These are phyloP conservation scores for Plutomurus gul DNA, from an alignment of 1,140 invertebrate genomes.

Conservation along the genomic window DNA sequence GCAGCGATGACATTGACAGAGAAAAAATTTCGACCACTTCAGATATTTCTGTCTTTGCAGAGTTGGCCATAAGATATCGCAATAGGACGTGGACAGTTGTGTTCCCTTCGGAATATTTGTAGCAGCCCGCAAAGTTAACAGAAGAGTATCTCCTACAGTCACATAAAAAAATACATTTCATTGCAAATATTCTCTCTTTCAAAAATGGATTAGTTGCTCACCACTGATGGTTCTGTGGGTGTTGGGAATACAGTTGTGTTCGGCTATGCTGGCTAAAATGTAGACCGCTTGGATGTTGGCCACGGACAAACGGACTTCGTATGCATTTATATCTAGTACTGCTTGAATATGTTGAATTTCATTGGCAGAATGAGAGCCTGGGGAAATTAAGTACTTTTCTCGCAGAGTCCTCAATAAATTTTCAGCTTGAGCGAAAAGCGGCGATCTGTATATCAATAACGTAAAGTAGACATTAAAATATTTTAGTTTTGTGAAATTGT, in stretches of 20 bases:
- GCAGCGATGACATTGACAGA: slow-evolving; percentile 56
- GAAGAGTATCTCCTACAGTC: slow-evolving; percentile 12
- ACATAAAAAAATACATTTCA: background rate
- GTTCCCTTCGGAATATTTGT: slow-evolving; percentile 56
- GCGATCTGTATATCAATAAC: background rate
- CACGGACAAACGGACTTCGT: slow-evolving; percentile 52
- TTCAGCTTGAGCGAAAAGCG: background rate
- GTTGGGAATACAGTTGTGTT: slow-evolving; percentile 57
- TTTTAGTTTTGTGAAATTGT: background rate
- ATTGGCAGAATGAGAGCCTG: slow-evolving; percentile 48
- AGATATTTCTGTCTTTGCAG: slow-evolving; percentile 55
- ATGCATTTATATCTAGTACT: slow-evolving; percentile 57
- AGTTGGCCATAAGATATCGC: slow-evolving; percentile 57
- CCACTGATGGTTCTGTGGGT: slow-evolving; percentile 52
- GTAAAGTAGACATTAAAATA: background rate
- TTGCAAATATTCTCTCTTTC: background rate
- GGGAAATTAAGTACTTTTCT: slow-evolving; percentile 50
- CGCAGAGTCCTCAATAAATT: slow-evolving; percentile 43
- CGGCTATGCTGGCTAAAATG: slow-evolving; percentile 54
- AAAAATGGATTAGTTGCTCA: background rate
- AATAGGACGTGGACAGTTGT: slow-evolving; percentile 57
- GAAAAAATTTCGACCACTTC: slow-evolving; percentile 56
- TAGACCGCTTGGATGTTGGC: slow-evolving; percentile 54
- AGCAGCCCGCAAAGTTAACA: slow-evolving; percentile 54
- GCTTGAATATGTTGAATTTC: slow-evolving; percentile 56